Evolutionary conservation across 2,113 vertebrate species (phyloP), one percentile per base, ranked within the genome.

Genomic region (Takifugu bimaculatus): DNA sequence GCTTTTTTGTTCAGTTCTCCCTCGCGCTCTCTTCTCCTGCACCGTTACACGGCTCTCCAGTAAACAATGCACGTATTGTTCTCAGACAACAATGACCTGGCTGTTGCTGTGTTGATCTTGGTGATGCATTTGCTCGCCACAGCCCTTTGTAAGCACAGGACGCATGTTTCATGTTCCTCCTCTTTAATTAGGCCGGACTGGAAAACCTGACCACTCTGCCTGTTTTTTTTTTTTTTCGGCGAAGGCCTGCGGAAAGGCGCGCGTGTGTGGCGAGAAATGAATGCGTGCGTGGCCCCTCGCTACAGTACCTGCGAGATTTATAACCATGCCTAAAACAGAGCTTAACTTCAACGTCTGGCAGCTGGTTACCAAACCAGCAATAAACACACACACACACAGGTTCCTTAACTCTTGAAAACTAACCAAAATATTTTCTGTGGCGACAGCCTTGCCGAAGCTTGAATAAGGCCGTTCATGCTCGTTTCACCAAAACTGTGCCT

Each of bases 171-270:
- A 85, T 82, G 79, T 83, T 71, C 65, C 72, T 73, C 47, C 68
- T 63, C 54, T 73, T 83, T 86, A 85, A 89, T 88, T 88, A 71
- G 70, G 71, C 57, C 35, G 54, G 85, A 84, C 81, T 90, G 85
- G 90, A 88, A 88, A 88, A 85, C 66, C 62, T 88, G 80, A 88
- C 78, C 72, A 72, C 74, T 63, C 57, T 79, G 49, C 78, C 71
- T 77, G 59, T 79, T 77, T 77, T 82, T 58, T 82, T 60, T 57
- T 80, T 77, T 77, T 82, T 58, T 82, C 60, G 73, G 63, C 78
- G 75, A 26, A 45, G 39, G 70, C 70, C 72, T 78, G 73, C 69
- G 74, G 66, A 85, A 85, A 84, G 79, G 81, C 87, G 82, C 87
- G 82, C 65, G 82, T 76, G 69, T 72, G 70, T 50, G 13, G 60